Evolutionary conservation across 2,113 vertebrate species (phyloP), one percentile per base, ranked within the genome.

Genomic region (Penelope pileata): DNA sequence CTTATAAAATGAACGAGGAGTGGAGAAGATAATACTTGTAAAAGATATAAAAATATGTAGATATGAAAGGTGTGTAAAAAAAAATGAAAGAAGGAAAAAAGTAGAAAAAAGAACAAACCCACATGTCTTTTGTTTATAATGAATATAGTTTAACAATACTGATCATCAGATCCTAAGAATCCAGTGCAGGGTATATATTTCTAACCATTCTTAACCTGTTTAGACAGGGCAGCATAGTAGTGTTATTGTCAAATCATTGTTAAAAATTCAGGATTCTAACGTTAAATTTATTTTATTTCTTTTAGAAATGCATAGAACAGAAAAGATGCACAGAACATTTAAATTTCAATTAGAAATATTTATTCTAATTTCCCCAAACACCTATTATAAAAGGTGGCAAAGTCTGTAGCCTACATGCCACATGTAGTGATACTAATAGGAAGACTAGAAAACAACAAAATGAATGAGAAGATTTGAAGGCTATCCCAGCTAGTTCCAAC

Each of bases 401-500:
- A 86, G 26, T 63, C 63, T 51, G 4, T 34, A 78, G 38, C 54
- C 16, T 69, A 40, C 43, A 38, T 83, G 87, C 64, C 17, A 59
- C 86, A 89, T 86, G 75, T 64, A 91, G 80, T 56, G 21, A 26
- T 90, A 43, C 70, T 91, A 96, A 94, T 91, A 88, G 91, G 86
- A 87, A 94, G 64, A 82, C 24, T 56, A 75, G 66, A 85, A 88
- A 94, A 86, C 40, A 91, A 16, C 78, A 87, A 96, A 96, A 74
- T 80, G 29, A 56, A 59, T 94, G 45, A 8, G 40, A 63, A 42
- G 63, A 86, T 91, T 89, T 93, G 51, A 97, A 96, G 75, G 82
- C 93, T 94, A 94, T 90, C 42, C 43, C 34, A 73, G 66, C 7
- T 21, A 91, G 14, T 63, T 96, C 50, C 69, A 91, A 3, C 34